Percentiles rank a stretch among this genome's conserved stretches.
These are phyloP conservation scores for Neocrepidodera transversa DNA, from an alignment of 2,888 invertebrate species.

Conservation along the genomic window DNA sequence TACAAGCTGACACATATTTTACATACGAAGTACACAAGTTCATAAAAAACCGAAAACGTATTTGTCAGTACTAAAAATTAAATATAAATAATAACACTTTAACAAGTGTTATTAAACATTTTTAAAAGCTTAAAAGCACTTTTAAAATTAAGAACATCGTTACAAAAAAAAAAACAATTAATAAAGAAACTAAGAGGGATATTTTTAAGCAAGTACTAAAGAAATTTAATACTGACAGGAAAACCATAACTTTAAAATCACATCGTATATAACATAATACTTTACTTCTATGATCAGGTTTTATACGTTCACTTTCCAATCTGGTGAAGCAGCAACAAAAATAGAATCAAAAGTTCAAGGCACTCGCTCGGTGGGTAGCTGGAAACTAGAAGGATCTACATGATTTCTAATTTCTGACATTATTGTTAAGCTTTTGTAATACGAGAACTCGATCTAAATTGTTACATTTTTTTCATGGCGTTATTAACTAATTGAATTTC, in stretches of 20 bases:
- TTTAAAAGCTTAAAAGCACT: no score
- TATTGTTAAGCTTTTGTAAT: conserved; percentile 8
- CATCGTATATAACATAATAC: no score
- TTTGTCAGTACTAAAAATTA: no score
- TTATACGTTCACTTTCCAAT: conserved; percentile 38
- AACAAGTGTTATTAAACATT: no score
- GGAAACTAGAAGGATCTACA: conserved; percentile 27
- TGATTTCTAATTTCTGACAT: conserved; percentile 24
- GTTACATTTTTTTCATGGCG: conserved; percentile 4
- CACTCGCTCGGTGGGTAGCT: conserved; percentile 29
- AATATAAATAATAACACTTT: no score
- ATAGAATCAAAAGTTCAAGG: conserved; percentile 40
- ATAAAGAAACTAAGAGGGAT: neutral
- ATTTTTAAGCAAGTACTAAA: neutral
- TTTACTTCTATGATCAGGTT: conserved; percentile 28
- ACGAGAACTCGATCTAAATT: conserved; percentile 1
- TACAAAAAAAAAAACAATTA: no score
- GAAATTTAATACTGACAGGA: neutral
- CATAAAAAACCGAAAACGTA: no score
- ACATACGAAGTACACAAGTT: no score
- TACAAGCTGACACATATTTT: no score
- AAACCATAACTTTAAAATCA: neutral
- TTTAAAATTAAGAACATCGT: no score
- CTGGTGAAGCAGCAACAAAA: conserved; percentile 31
- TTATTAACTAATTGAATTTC: neutral